Conservation (phyloP, 2,797 vertebrate species). For the Coilia nasus region DNA sequence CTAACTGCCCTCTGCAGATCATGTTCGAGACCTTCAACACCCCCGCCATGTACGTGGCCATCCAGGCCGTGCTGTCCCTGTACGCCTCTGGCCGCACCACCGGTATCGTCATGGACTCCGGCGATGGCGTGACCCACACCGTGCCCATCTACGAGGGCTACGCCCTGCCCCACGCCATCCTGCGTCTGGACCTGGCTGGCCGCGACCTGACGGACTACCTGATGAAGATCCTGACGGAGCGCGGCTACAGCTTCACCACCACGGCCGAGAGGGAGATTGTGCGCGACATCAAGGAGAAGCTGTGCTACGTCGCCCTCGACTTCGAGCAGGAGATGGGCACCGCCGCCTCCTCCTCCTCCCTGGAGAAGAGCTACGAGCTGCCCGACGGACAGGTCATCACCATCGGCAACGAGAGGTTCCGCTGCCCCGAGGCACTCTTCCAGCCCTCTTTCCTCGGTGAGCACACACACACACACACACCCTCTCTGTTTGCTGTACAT, state of each 20-base stretch:
- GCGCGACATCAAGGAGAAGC: slow-evolving; percentile 97
- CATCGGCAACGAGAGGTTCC: slow-evolving; percentile 96
- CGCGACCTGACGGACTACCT: slow-evolving; percentile 99
- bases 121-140: slow-evolving; percentile 96
- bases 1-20: slow-evolving; percentile 74
- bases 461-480: slow-evolving; percentile 46
- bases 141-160: slow-evolving; percentile 99
- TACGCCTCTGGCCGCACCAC: slow-evolving; percentile 98
- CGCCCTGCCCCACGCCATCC: slow-evolving; percentile 94
- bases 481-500: too few species aligned
- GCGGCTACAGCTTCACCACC: slow-evolving; percentile 97
- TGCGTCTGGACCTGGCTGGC: slow-evolving; percentile 97
- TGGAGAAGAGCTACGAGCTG: slow-evolving; percentile 98
- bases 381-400: slow-evolving; percentile 98
- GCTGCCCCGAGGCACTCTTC: slow-evolving; percentile 95
- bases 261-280: slow-evolving; percentile 96
- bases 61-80: slow-evolving; percentile 97
- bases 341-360: slow-evolving; percentile 88
- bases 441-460: slow-evolving; percentile 97
- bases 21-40: slow-evolving; percentile 99
- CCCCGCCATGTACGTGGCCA: slow-evolving; percentile 98
- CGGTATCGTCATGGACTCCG: slow-evolving; percentile 98
- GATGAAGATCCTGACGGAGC: slow-evolving; percentile 99
- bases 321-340: slow-evolving; percentile 98
- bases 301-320: slow-evolving; percentile 95